Evolutionary conservation across 53 echinoderm and acorn worm genomes (phyloP), one percentile per base, ranked within the genome.

Genomic region (Arbacia lixula): DNA sequence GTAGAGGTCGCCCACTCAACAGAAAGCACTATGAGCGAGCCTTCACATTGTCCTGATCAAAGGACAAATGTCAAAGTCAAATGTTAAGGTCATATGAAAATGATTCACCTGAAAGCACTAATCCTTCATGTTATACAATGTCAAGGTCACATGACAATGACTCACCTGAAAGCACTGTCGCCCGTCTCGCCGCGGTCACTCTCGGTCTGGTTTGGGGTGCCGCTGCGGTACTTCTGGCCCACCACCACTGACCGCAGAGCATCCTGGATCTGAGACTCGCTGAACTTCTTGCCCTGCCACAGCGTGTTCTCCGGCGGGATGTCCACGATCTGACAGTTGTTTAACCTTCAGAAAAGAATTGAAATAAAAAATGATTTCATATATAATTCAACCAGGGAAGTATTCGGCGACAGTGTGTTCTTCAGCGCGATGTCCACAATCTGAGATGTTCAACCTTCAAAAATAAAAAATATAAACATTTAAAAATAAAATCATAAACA

Each of bases 281-380:
- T 91, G 88, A 97, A 97, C 62, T 94, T 97, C 64, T 78, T 79
- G 37, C 92, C 90, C 0, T 86, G 88, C 88, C 88, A 92, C 16
- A 94, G 53, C 53, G 76, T 83, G 50, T 91, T 93, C 9, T 94
- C 92, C 9, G 72, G 69, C 12, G 98, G 94, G 53, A 94, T 79
- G 63, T 94, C 86, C 0, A 97, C 84, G 19, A 97, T 86, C 35
- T 68, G 58, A 46, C 92, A 86, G 56, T 89, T 85, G 55, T 82
- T 72, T 43, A 95, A 55, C 53, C 96, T 95, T 5, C 37, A 67
- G 21, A 12, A 38, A 67, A 66, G 10, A 33, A 22, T 37, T 12
- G 1, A 66, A 14, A 46, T 46, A n/a, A n/a, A n/a, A n/a, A n/a
- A n/a, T n/a, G n/a, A n/a, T n/a, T n/a, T n/a, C n/a, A n/a, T n/a